Evolutionary conservation across 2,888 invertebrate genomes (phyloP).

Genomic region (Monoplex corrugatus): DNA sequence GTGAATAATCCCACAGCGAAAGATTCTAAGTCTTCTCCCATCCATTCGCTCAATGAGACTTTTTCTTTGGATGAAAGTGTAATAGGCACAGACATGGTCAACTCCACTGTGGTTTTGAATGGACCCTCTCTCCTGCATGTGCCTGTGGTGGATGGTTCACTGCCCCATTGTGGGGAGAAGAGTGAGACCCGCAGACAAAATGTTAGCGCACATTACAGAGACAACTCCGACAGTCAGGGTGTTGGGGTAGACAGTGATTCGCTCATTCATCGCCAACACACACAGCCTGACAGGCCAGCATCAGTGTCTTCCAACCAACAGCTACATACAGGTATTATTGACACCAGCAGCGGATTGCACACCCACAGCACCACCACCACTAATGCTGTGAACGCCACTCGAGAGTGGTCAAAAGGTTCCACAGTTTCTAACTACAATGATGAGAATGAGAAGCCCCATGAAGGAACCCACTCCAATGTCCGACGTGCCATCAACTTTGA

Average conservation of each 20-base stretch:
- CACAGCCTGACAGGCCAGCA: too few relatives aligned
- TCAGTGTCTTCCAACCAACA: too few relatives aligned
- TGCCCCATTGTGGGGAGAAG: not conserved
- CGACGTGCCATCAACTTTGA: constrained; percentile 52
- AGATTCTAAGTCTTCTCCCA: not conserved
- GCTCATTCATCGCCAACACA: too few relatives aligned
- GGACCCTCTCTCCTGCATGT: not conserved
- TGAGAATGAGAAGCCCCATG: constrained; percentile 9
- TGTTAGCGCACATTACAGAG: not conserved
- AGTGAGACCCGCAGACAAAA: not conserved
- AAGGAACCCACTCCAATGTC: not conserved
- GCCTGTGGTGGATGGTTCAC: constrained; percentile 1
- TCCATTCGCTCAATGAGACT: constrained; percentile 25
- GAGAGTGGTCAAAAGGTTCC: not conserved
- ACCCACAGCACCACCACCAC: too few relatives aligned
- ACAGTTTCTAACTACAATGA: not conserved
- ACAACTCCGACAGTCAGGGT: too few relatives aligned
- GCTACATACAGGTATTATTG: too few relatives aligned
- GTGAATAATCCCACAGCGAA: not conserved
- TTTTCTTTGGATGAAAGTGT: constrained; percentile 2
- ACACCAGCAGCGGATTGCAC: too few relatives aligned
- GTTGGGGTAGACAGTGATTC: too few relatives aligned
- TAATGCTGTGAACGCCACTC: not conserved
- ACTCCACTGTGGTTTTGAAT: not conserved
- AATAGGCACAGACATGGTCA: not conserved